Evolutionary conservation across 1,140 invertebrate genomes (phyloP).

Genomic region (Macrotrachela quadricornifera): DNA sequence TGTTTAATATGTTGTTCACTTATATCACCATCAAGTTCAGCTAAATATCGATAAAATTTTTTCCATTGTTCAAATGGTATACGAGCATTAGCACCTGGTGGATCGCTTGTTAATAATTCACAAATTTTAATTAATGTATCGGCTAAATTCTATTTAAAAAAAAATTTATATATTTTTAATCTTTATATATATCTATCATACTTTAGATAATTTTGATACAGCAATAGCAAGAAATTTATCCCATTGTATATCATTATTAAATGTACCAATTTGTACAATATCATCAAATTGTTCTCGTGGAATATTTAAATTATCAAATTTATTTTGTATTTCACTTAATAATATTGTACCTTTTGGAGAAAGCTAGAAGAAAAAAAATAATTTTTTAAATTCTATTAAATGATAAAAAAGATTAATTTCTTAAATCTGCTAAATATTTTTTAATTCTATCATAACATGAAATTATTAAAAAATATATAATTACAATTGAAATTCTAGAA

Average conservation of each 20-base stretch:
- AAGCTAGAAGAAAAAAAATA: too few species aligned
- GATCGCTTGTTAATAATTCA: slow-evolving; percentile 54
- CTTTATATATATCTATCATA: slow-evolving; percentile 4
- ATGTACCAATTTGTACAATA: slow-evolving; percentile 40
- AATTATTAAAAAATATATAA: too few species aligned
- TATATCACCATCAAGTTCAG: slow-evolving; percentile 41
- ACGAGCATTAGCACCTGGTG: slow-evolving; percentile 51
- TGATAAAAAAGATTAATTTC: too few species aligned
- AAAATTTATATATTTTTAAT: not conserved
- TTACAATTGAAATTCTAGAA: too few species aligned
- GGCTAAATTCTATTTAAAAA: slow-evolving; percentile 41
- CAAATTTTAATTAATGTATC: slow-evolving; percentile 57
- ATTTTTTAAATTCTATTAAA: too few species aligned
- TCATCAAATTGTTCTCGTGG: slow-evolving; percentile 37
- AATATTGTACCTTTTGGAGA: too few species aligned
- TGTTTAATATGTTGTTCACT: slow-evolving; percentile 23
- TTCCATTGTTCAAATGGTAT: slow-evolving; percentile 45
- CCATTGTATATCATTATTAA: slow-evolving; percentile 37
- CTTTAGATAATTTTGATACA: slow-evolving; percentile 39
- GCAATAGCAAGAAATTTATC: slow-evolving; percentile 45
- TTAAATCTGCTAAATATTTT: too few species aligned
- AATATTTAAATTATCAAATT: slow-evolving; percentile 45
- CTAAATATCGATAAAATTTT: slow-evolving; percentile 45
- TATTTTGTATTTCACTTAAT: slow-evolving; percentile 31
- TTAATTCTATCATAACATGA: too few species aligned